A percentile compares a stretch with the other conserved stretches of the same genome.
Evolutionary conservation across 2,797 vertebrate genomes (phyloP).

Genomic region (Pelochelys cantorii): DNA sequence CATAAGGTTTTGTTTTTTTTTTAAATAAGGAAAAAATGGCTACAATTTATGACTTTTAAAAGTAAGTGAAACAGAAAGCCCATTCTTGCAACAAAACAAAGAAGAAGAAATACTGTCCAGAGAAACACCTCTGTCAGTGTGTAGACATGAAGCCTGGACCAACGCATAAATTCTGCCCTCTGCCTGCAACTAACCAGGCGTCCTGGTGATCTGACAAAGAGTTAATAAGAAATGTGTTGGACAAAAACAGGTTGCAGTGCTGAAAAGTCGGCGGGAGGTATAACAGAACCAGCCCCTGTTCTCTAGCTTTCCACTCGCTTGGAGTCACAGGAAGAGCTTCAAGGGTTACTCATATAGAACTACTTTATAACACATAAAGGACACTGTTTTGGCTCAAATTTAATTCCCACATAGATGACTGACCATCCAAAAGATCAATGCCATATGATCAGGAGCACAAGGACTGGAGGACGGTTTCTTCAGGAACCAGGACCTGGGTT

Average conservation of each 20-base stretch:
- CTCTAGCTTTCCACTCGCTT: slow-evolving; percentile 27
- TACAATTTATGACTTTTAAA: slow-evolving; percentile 83
- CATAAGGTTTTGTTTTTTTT: slow-evolving; percentile 60
- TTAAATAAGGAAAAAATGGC: slow-evolving; percentile 67
- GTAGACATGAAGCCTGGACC: slow-evolving; percentile 57
- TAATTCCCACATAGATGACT: not conserved
- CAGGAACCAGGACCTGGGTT: not conserved
- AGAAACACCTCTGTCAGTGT: slow-evolving; percentile 77
- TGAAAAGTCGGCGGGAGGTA: slow-evolving; percentile 13
- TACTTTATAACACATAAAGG: fast-evolving
- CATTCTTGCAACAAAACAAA: slow-evolving; percentile 68
- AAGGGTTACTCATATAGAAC: not conserved
- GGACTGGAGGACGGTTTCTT: not conserved
- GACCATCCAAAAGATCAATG: not conserved
- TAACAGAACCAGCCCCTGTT: not conserved
- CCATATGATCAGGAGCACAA: fast-evolving
- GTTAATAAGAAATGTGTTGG: slow-evolving; percentile 62
- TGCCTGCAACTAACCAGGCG: slow-evolving; percentile 64
- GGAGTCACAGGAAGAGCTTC: not conserved
- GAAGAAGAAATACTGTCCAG: slow-evolving; percentile 75
- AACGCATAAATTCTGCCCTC: slow-evolving; percentile 73
- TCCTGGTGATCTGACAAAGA: slow-evolving; percentile 64
- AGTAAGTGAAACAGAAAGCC: slow-evolving; percentile 85
- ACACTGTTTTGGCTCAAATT: not conserved
- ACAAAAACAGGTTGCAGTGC: slow-evolving; percentile 28